Evolutionary conservation across 2,113 vertebrate species (phyloP), one percentile per base, ranked within the genome.

Genomic region (Tragelaphus buxtoni): DNA sequence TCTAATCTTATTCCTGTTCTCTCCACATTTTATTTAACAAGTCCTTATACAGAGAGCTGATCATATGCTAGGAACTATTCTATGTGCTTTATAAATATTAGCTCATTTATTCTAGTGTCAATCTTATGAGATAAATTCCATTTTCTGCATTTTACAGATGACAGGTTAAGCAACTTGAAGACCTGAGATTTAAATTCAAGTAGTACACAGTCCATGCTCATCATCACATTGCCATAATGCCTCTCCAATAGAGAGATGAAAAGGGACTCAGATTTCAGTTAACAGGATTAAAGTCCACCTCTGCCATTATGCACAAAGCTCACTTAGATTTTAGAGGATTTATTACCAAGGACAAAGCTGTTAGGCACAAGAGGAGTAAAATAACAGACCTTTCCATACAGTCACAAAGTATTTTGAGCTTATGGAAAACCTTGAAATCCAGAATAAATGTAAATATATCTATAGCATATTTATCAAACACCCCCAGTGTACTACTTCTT

Each of bases 401-500:
- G 65, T 22, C 47, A 91, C 16, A 90, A 83, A 97, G 7, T 61
- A 96, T 30, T 85, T 20, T 93, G 18, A 95, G 51, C 45, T 86
- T 49, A 76, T n/a, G 18, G 80, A 97, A 95, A 94, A 81, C 56
- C 32, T 84, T 95, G 11, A 97, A 88, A 89, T 83, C 30, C 80
- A 93, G n/a, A 87, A 76, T 74, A 53, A 53, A 83, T 72, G 87
- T 65, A 87, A 92, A 65, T 53, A 35, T 39, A 85, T 39, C 30
- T 76, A 92, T 9, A 65, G 26, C 82, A 61, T 32, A 90, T 79
- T 76, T 93, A 89, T 72, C 69, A 94, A 95, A 90, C 2, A 72
- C 32, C 35, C 63, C n/a, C 51, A 91, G 30, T n/a, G 47, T 49
- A 83, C 22, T 47, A 65, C 69, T 28, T 14, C 12, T 65, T 60